phyloP scores from a whole-genome alignment of 2,797 vertebrate genomes.

The Hydrocynus forskahlii region DNA sequence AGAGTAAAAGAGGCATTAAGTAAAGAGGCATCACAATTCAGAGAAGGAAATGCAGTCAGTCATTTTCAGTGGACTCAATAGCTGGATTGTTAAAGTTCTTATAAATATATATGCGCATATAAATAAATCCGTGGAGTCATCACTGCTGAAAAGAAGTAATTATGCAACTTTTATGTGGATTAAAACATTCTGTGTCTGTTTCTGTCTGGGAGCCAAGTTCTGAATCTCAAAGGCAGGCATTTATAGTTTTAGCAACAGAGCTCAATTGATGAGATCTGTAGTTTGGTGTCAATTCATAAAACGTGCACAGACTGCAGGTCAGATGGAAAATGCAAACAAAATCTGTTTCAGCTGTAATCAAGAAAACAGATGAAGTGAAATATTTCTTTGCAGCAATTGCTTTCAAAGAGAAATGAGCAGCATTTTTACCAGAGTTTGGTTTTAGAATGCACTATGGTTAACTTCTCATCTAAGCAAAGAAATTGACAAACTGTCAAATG shows the following conservation, averaged over 20 bases:
- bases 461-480: constrained; percentile 13
- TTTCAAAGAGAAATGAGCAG: not conserved
- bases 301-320: constrained; percentile 6
- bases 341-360: constrained; percentile 1
- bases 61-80: not conserved
- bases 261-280: constrained; percentile 42
- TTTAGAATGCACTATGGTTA: constrained; percentile 6
- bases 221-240: constrained; percentile 4
- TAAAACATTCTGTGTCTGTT: not conserved
- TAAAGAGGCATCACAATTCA: too few species aligned
- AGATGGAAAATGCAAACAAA: not conserved
- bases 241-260: constrained; percentile 32
- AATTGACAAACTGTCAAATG: constrained; percentile 48
- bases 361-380: constrained; percentile 18
- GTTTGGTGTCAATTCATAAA: constrained; percentile 18
- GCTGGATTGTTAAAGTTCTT: not conserved
- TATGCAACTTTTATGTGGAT: constrained; percentile 22
- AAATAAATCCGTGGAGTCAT: constrained; percentile 55
- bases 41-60: not conserved
- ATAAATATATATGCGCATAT: constrained; percentile 27
- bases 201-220: not conserved
- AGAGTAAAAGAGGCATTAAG: not conserved
- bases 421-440: not conserved
- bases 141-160: constrained; percentile 43
- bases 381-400: not conserved